Conservation (phyloP, 2,797 vertebrate species). For the Argentina silus region DNA sequence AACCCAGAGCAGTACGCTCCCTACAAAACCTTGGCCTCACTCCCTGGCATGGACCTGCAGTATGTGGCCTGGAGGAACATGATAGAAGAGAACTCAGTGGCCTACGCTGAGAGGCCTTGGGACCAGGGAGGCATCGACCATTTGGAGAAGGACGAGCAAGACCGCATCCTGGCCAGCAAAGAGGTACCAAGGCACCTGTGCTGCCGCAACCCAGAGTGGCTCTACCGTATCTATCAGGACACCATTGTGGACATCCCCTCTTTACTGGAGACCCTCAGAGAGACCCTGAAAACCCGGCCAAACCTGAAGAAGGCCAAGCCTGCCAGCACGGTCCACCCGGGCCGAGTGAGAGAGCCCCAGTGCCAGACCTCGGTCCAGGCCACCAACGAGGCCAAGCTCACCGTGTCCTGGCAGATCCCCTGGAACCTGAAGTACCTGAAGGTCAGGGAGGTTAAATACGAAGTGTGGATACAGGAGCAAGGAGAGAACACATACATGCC, state of each 20-base stretch:
- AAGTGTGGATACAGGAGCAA: constrained; percentile 99
- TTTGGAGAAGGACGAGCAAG: constrained; percentile 87
- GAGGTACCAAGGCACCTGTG: constrained; percentile 94
- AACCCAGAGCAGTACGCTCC: constrained; percentile 97
- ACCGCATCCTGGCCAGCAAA: constrained; percentile 86
- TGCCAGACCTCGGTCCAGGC: constrained; percentile 92
- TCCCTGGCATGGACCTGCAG: constrained; percentile 96
- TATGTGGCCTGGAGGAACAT: constrained; percentile 95
- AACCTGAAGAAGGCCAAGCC: constrained; percentile 81
- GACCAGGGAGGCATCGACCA: constrained; percentile 95
- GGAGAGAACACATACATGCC: constrained; percentile 99
- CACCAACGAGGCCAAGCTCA: constrained; percentile 87
- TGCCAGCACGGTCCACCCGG: constrained; percentile 86
- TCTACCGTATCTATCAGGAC: constrained; percentile 98
- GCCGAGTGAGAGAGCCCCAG: constrained; percentile 89
- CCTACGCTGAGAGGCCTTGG: constrained; percentile 90
- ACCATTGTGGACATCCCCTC: constrained; percentile 90
- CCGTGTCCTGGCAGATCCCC: constrained; percentile 94
- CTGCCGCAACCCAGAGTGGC: constrained; percentile 97
- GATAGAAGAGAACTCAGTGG: constrained; percentile 84
- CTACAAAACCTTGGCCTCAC: constrained; percentile 90
- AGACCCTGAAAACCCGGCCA: constrained; percentile 82
- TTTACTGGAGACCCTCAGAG: constrained; percentile 84
- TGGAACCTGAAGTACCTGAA: constrained; percentile 98
- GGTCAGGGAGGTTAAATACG: constrained; percentile 94